Base-by-base conservation (phyloP, 2,113 vertebrate genomes). In the Lota lota region DNA sequence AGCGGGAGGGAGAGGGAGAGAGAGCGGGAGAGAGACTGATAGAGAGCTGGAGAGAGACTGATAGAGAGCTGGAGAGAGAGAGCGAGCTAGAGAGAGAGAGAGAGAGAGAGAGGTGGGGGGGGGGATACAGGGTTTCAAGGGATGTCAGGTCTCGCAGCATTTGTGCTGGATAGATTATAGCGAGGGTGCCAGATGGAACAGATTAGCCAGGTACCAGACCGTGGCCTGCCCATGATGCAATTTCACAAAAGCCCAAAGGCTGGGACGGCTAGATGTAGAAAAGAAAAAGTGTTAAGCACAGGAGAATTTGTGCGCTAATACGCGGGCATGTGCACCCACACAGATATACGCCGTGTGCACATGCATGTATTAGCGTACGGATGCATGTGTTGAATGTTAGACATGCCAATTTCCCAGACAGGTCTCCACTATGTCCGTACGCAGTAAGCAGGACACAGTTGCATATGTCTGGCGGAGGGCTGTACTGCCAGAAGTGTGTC, bases 121-220 rank as follows among this genome's bases (percentile, higher is more conserved):
- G 50, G 11, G 17, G 12, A 53, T 53, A 3, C 50, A 47, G 72
- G 77, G 69, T 89, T 90, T 79, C 76, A 77, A 84, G 73, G 75
- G 80, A 62, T 70, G 78, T 76, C 72, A 67, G 80, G 62, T 79
- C 81, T 80, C 79, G 70, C 69, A 21, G 68, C 76, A 74, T 84
- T 89, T 81, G 79, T 83, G 84, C 83, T 81, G 67, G 71, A 81
- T 70, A 79, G 70, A 66, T 83, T 73, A 61, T 66, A 53, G 61
- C 66, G 56, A 66, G 63, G 69, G 64, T 83, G 73, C 12, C 50
- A 53, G 12, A 53, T 53, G 50, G 50, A 53, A 71, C 70, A 77
- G 69, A 89, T 85, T 77, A 76, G 56, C 47, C 62, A 70, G 73
- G 69, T 72, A 66, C 73, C 61, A 47, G 66, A 56, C 68, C 57